phyloP scores from a whole-genome alignment of 2,113 vertebrate species.

The Aptenodytes forsteri region DNA sequence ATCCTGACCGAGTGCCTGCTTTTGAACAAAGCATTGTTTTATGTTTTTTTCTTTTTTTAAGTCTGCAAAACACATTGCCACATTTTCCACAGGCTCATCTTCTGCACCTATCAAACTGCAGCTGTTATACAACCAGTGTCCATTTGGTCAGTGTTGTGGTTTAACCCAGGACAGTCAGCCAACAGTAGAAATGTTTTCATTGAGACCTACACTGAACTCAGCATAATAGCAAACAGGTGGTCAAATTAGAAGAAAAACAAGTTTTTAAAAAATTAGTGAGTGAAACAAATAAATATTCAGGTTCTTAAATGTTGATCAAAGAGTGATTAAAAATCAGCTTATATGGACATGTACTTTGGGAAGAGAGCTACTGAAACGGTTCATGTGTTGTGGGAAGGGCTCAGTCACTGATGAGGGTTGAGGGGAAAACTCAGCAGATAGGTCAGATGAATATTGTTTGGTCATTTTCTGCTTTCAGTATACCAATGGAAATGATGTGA shows the following conservation, averaged over 20 bases:
- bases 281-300: background rate
- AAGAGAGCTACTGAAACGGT: background rate
- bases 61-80: constrained; percentile 34
- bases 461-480: background rate
- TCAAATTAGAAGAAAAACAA: constrained; percentile 29
- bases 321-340: background rate
- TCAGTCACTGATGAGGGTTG: background rate
- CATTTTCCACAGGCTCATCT: constrained; percentile 48
- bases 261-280: background rate
- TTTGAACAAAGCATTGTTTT: background rate
- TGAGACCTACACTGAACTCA: constrained; percentile 49
- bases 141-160: constrained; percentile 16
- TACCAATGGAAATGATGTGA: background rate
- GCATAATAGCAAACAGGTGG: constrained; percentile 54
- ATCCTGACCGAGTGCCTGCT: background rate
- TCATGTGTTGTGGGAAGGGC: background rate
- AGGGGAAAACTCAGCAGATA: background rate
- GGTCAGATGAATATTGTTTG: background rate
- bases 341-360: background rate
- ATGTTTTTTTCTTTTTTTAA: background rate
- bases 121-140: constrained; percentile 31
- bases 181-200: constrained; percentile 52
- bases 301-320: background rate
- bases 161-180: background rate
- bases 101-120: constrained; percentile 45